Percentiles rank a stretch among this genome's conserved stretches.
Evolutionary conservation across 1,140 invertebrate genomes (phyloP).

Genomic region (Mizuhopecten yessoensis): DNA sequence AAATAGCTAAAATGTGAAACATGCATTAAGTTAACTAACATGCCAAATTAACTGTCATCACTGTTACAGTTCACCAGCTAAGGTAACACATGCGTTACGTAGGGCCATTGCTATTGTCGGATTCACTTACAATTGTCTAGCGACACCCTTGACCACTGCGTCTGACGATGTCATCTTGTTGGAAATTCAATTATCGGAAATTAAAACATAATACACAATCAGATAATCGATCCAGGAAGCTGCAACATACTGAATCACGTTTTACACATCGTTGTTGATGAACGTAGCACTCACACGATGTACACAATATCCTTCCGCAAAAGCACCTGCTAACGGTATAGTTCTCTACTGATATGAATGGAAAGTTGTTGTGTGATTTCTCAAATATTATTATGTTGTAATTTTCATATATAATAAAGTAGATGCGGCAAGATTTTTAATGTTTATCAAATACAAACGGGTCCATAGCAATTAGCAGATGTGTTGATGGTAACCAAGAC

Average conservation of each 20-base stretch:
- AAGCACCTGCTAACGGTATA: conserved; percentile 21
- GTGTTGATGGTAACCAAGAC: conserved; percentile 33
- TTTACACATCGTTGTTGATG: conserved; percentile 23
- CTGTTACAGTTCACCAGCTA: too few relatives aligned
- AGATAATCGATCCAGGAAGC: not conserved
- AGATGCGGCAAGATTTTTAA: not conserved
- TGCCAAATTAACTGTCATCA: not conserved
- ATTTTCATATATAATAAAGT: not conserved
- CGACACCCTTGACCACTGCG: conserved; percentile 62
- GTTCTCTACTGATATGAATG: not conserved
- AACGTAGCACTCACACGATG: not conserved
- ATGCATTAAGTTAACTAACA: not conserved
- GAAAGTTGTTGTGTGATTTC: not conserved
- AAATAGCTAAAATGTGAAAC: too few relatives aligned
- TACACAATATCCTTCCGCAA: conserved; percentile 23
- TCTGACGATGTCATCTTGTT: conserved; percentile 47
- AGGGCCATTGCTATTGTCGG: not conserved
- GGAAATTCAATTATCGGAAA: not conserved
- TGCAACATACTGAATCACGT: conserved; percentile 17
- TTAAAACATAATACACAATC: not conserved
- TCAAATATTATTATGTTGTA: not conserved
- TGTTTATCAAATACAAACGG: not conserved
- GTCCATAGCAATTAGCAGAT: not conserved
- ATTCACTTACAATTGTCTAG: conserved; percentile 64
- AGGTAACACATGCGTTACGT: too few relatives aligned